phyloP scores from a whole-genome alignment of 2,888 invertebrate genomes.

The Caenorhabditis becei region DNA sequence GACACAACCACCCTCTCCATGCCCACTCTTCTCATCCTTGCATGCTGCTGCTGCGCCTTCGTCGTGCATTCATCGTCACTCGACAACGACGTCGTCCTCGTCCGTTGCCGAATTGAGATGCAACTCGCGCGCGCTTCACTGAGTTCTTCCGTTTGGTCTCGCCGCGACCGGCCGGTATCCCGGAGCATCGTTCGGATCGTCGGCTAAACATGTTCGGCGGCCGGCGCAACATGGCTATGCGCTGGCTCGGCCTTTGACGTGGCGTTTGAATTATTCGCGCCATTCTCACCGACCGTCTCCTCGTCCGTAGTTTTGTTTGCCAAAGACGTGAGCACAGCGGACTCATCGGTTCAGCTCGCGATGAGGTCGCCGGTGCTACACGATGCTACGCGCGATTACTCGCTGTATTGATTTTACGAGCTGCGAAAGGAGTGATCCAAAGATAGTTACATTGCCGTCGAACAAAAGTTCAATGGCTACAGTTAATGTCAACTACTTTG shows the following conservation, averaged over 20 bases:
- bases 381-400: no score
- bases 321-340: neutral
- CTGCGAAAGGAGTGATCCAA: neutral
- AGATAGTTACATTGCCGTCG: no score
- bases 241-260: neutral
- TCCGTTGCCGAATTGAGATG: constrained; percentile 34
- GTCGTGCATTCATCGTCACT: constrained; percentile 28
- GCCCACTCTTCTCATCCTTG: constrained; percentile 52
- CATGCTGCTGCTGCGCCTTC: constrained; percentile 39
- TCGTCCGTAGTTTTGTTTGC: constrained; percentile 7
- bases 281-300: neutral
- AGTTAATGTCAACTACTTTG: neutral
- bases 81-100: constrained; percentile 14
- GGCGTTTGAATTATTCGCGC: neutral
- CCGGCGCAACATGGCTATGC: neutral
- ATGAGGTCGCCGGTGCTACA: neutral
- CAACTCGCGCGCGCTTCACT: constrained; percentile 33
- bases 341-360: constrained; percentile 8
- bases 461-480: no score
- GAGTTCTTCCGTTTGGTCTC: neutral
- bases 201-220: neutral
- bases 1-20: constrained; percentile 21
- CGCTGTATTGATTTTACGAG: neutral
- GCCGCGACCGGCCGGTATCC: neutral
- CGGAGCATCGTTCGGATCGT: neutral